Base-by-base conservation (phyloP, 1,140 invertebrate species). In the Bombus terrestris region DNA sequence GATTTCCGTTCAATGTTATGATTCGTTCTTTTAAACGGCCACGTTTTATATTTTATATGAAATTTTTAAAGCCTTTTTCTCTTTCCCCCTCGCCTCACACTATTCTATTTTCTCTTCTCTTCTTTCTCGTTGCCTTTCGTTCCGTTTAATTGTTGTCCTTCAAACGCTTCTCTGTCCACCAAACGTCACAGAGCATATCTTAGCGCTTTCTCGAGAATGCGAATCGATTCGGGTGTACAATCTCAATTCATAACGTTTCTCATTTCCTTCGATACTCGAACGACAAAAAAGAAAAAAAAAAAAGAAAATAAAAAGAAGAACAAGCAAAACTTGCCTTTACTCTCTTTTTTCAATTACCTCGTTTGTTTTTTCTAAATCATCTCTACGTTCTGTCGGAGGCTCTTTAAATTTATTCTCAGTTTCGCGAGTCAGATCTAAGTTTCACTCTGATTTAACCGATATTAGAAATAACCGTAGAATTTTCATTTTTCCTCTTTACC, bases 221-320 rank as follows among this genome's bases (percentile, higher is more conserved):
- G 57, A 77, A 68, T 77, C 81, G 81, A 83, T 82, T 82, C 81
- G 73, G 62, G 41, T 75, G 15, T 74, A 12, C 15, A 62, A 37
- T n/a, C n/a, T 35, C 75, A 28, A 39, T 77, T 59, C 6, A 77
- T n/a, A 53, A 39, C 4, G 39, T 53, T 18, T 80, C n/a, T 37
- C 6, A 3, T 43, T 47, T 71, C n/a, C 43, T 12, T 37, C 12
- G 37, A 1, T 72, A n/a, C 39, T 15, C 37, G 39, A 43, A 72
- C 37, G 6, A 28, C 6, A 53, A 41, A 18, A 53, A 41, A 18
- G 0, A 32, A 32, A 1, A 15, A 15, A n/a, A 12, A n/a, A 5
- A 28, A 6, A 32, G 32, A 12, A 3, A 66, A 66, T 15, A 66
- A 66, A 8, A 13, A 37, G 12, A 66, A 66, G n/a, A 35, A 66